Evolutionary conservation across 2,888 invertebrate species (phyloP).

Genomic region (Apodemia mormo): DNA sequence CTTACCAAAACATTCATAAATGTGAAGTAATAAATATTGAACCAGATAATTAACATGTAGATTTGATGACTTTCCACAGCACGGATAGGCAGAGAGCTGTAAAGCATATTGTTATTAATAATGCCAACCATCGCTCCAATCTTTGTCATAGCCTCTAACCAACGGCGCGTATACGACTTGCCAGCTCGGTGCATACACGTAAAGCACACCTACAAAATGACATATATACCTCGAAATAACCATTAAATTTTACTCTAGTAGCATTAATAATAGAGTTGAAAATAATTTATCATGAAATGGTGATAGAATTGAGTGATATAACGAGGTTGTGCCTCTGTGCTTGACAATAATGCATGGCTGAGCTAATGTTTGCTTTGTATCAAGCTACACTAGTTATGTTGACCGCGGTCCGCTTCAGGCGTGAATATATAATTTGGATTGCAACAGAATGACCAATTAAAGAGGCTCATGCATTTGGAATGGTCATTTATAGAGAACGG

Average conservation of each 20-base stretch:
- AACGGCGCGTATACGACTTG: constrained; percentile 69
- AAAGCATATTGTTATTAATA: constrained; percentile 52
- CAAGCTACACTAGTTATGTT: constrained; percentile 71
- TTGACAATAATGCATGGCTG: constrained; percentile 82
- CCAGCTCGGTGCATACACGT: constrained; percentile 68
- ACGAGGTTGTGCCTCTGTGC: constrained; percentile 58
- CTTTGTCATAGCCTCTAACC: constrained; percentile 73
- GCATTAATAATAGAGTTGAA: constrained; percentile 24
- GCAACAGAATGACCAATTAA: constrained; percentile 72
- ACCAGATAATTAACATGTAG: constrained; percentile 27
- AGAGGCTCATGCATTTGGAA: constrained; percentile 58
- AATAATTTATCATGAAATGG: constrained; percentile 31
- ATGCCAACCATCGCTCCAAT: constrained; percentile 69
- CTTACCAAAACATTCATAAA: not conserved
- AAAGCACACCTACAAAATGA: constrained; percentile 33
- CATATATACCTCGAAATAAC: constrained; percentile 25
- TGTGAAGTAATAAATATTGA: not conserved
- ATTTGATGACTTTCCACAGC: constrained; percentile 35
- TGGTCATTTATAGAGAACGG: not conserved
- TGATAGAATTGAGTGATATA: constrained; percentile 41
- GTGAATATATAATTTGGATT: constrained; percentile 75
- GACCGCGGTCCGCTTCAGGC: constrained; percentile 71
- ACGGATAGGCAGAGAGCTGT: constrained; percentile 25
- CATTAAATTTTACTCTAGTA: constrained; percentile 30
- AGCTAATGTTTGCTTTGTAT: constrained; percentile 80